phyloP scores from a whole-genome alignment of 2,888 invertebrate genomes.

The Pheosia tremula region DNA sequence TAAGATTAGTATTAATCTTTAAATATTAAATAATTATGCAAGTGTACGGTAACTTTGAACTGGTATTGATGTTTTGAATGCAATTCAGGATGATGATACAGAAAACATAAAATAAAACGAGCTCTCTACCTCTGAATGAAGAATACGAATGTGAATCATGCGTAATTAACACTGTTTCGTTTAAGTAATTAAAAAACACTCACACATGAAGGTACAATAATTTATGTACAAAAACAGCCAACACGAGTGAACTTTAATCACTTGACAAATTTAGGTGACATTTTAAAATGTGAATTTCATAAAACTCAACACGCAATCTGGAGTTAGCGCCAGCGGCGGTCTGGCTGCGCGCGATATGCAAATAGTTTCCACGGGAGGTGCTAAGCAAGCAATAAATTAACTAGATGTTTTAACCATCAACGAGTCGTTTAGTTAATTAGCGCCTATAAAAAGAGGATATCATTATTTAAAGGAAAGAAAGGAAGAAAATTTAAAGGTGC shows the following conservation, averaged over 20 bases:
- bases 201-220: too few species aligned
- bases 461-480: too few species aligned
- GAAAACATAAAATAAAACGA: too few species aligned
- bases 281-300: slow-evolving; percentile 7
- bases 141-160: too few species aligned
- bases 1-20: too few species aligned
- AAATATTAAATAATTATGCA: too few species aligned
- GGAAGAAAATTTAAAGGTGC: too few species aligned
- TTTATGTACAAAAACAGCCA: not conserved
- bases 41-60: too few species aligned
- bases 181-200: not conserved
- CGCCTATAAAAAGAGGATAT: not conserved
- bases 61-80: too few species aligned
- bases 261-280: slow-evolving; percentile 3
- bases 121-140: too few species aligned
- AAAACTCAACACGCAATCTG: slow-evolving; percentile 2
- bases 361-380: slow-evolving; percentile 39
- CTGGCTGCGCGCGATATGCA: slow-evolving; percentile 46
- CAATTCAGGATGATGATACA: too few species aligned
- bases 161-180: not conserved
- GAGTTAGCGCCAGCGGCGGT: slow-evolving; percentile 13
- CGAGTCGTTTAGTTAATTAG: slow-evolving; percentile 26
- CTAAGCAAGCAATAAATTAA: slow-evolving; percentile 43
- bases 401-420: slow-evolving; percentile 30
- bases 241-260: slow-evolving; percentile 4